Conservation (phyloP, 2,888 invertebrate genomes). For the Melieria crassipennis region DNA sequence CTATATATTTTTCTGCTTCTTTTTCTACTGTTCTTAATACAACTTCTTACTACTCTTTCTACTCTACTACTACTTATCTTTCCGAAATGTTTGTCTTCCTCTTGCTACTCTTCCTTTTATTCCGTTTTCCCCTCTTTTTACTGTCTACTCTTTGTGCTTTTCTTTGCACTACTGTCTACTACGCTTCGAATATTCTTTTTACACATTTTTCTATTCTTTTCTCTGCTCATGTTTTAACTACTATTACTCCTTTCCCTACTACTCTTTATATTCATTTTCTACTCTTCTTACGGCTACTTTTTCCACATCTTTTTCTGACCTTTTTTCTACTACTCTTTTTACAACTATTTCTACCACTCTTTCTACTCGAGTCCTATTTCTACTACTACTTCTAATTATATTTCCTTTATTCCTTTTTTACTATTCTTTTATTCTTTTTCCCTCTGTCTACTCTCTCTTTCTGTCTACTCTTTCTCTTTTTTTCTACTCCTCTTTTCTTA, state of each 20-base stretch:
- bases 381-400: not conserved
- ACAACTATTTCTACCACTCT: not conserved
- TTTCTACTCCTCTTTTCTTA: no score
- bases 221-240: no score
- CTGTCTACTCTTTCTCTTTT: no score
- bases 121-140: no score
- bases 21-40: not conserved
- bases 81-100: no score
- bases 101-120: no score
- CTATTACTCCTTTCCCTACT: not conserved
- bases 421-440: not conserved
- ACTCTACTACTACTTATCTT: not conserved
- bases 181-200: no score
- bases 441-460: not conserved
- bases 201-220: no score
- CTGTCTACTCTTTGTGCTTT: no score
- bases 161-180: no score
- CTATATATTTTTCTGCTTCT: not conserved
- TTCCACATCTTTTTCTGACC: not conserved
- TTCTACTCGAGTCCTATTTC: not conserved
- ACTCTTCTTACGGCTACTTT: not conserved
- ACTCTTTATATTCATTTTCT: not conserved
- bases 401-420: not conserved
- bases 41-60: no score
- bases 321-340: not conserved